Percentiles rank a stretch among this genome's conserved stretches.
These are phyloP conservation scores for Oceanites oceanicus DNA, from an alignment of 2,113 vertebrate species.

Conservation along the genomic window DNA sequence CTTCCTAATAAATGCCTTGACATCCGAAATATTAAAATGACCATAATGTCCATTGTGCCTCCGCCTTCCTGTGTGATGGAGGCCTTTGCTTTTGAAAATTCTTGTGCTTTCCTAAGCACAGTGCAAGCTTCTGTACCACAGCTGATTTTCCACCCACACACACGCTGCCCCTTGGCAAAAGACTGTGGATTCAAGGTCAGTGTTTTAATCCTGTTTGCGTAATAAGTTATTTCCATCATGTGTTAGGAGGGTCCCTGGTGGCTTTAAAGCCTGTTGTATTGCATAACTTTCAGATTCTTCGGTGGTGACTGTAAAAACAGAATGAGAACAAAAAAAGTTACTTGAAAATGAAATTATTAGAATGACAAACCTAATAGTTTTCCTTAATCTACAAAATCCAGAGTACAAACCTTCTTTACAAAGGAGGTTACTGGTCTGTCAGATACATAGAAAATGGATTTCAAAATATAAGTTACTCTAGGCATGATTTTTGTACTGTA, in stretches of 20 bases:
- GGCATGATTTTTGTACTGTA: not conserved
- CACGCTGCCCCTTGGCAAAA: conserved; percentile 13
- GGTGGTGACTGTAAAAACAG: conserved; percentile 38
- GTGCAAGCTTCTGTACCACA: not conserved
- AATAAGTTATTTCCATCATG: conserved; percentile 52
- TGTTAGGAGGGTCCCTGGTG: conserved; percentile 7
- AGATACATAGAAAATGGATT: not conserved
- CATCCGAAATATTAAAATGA: not conserved
- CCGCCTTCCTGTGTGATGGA: not conserved
- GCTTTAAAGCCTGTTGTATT: not conserved
- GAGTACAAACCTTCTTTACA: not conserved
- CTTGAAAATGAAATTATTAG: not conserved
- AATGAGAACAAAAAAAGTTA: conserved; percentile 14
- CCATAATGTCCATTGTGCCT: not conserved
- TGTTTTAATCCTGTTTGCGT: conserved; percentile 39
- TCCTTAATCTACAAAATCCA: not conserved
- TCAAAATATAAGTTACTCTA: not conserved
- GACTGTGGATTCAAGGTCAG: conserved; percentile 32
- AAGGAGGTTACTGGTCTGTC: not conserved
- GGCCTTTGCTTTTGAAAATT: not conserved
- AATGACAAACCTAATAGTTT: not conserved
- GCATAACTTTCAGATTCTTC: conserved; percentile 54
- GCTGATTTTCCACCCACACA: not conserved
- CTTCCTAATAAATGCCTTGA: not conserved
- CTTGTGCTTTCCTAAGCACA: not conserved